Evolutionary conservation across 2,113 vertebrate genomes (phyloP).

Genomic region (Phoenicopterus ruber): DNA sequence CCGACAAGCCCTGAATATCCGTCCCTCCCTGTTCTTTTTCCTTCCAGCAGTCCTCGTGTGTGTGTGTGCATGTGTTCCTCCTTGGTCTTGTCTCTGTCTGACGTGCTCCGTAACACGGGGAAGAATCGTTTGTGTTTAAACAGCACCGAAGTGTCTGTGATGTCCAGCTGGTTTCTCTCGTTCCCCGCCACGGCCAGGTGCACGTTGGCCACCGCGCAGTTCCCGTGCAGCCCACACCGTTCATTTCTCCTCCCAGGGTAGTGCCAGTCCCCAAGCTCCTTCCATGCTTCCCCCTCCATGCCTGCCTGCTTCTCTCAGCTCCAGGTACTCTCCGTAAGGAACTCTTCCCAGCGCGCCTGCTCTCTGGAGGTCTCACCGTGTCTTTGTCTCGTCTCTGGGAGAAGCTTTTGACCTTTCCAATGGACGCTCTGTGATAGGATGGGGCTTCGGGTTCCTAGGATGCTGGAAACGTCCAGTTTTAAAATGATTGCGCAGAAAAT

Average conservation of each 20-base stretch:
- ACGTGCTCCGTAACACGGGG: neutral
- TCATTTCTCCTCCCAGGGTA: constrained; percentile 4
- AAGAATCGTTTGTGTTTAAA: neutral
- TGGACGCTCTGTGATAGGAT: neutral
- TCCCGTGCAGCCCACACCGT: neutral
- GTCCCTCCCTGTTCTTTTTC: neutral
- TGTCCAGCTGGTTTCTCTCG: neutral
- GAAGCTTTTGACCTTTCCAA: neutral
- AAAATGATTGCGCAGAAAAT: neutral
- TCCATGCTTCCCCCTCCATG: neutral
- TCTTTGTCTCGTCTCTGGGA: constrained; percentile 20
- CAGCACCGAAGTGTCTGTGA: neutral
- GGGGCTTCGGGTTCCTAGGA: neutral
- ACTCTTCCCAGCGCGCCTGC: neutral
- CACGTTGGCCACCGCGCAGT: neutral
- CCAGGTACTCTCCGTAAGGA: neutral
- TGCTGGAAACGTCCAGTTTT: neutral
- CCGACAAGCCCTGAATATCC: neutral
- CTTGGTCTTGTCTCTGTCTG: neutral
- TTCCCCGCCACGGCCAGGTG: neutral
- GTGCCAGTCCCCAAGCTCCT: neutral
- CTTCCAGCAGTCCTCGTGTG: neutral
- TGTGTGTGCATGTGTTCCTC: neutral
- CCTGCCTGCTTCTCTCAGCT: constrained; percentile 25
- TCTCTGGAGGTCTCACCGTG: neutral